Evolutionary conservation across 2,888 invertebrate genomes (phyloP).

Genomic region (Leucozona laternaria): DNA sequence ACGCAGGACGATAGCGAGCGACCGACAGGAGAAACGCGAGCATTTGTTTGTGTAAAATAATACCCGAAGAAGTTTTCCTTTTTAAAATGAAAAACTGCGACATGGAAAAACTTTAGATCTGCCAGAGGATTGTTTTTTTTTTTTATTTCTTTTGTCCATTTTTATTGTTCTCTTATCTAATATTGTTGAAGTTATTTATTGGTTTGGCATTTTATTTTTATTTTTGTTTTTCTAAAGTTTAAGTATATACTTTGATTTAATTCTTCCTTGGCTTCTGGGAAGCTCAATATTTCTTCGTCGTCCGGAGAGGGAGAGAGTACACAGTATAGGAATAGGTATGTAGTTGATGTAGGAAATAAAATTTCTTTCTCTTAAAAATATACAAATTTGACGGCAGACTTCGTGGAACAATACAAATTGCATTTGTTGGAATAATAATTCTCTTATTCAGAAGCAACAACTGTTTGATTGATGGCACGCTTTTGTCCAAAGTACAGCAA

Average conservation of each 20-base stretch:
- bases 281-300: background rate
- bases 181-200: constrained; percentile 61
- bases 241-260: constrained; percentile 30
- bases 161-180: constrained; percentile 24
- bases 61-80: constrained; percentile 46
- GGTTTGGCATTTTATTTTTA: constrained; percentile 33
- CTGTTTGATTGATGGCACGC: constrained; percentile 8
- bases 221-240: constrained; percentile 32
- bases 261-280: background rate
- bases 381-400: background rate
- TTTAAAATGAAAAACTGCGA: constrained; percentile 38
- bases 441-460: constrained; percentile 6
- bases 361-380: background rate
- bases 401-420: background rate
- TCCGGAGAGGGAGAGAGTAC: too few relatives aligned
- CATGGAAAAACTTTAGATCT: constrained; percentile 45
- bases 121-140: constrained; percentile 27
- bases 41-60: constrained; percentile 60
- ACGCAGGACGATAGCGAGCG: background rate
- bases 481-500: constrained; percentile 10
- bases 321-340: too few relatives aligned
- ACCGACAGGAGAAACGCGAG: background rate
- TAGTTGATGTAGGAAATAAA: background rate
- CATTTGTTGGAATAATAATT: background rate
- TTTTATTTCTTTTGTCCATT: constrained; percentile 2